Base-by-base conservation (phyloP, 2,797 vertebrate genomes). In the Arrhamphus sclerolepis region DNA sequence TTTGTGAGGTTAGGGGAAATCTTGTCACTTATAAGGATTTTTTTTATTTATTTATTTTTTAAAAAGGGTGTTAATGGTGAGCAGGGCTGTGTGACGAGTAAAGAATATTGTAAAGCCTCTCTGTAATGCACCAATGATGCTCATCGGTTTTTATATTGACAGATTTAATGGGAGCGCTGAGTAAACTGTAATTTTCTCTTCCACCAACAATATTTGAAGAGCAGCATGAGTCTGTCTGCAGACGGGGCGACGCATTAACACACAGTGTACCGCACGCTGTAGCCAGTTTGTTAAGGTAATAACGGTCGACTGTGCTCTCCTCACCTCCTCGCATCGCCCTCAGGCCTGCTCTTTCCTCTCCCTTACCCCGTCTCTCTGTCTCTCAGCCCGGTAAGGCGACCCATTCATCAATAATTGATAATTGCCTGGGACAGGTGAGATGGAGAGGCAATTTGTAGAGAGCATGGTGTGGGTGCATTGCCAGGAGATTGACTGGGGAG, bases 321-420 rank as follows among this genome's bases (percentile, higher is more conserved):
- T 75, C 79, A 34, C 59, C 70, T 55, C 54, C 71, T 68, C 66
- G 21, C 51, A 64, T 75, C 63, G 7, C 72, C 83, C 68, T 39
- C 20, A 19, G 65, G 52, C 72, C 72, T 52, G 34, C 31, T 63
- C 66, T 62, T 24, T 53, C 73, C 66, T 62, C 69, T 63, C 58
- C 41, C 46, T 3, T 29, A 58, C 62, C 50, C 58, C 50, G 61
- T 47, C 58, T 34, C 47, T 18, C 57, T 0, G 28, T 57, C 66
- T 72, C 73, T 72, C 58, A 28, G 70, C 69, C 76, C 68, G 38
- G 88, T 89, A 92, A 92, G 90, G 86, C 76, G 87, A 92, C 87
- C 90, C 90, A 91, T 92, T 93, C 90, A 90, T 92, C 90, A 93
- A 93, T 93, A 91, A 92, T 92, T 92, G 90, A 93, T 92, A 90